These are phyloP conservation scores for Euborellia annulipes DNA, from an alignment of 1,140 invertebrate species.

Conservation along the genomic window DNA sequence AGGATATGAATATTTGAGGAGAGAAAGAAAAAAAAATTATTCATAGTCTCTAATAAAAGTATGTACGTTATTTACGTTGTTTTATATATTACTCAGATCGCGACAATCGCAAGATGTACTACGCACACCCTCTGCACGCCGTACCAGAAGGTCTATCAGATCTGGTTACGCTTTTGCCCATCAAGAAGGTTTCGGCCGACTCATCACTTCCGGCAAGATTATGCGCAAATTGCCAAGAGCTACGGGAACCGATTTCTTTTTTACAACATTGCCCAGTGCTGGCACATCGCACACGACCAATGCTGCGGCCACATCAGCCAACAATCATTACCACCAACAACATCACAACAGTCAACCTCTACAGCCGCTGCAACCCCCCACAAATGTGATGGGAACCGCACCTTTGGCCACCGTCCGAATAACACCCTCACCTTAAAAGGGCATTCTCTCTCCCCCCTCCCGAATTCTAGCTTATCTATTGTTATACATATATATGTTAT, in stretches of 20 bases:
- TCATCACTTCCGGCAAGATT: conserved; percentile 96
- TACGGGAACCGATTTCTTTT: conserved; percentile 9
- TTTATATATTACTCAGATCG: conserved; percentile 27
- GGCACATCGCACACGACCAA: too few species aligned
- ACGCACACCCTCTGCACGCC: conserved; percentile 68
- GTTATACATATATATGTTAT: too few species aligned
- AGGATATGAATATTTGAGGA: too few species aligned
- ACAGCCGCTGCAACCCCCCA: too few species aligned
- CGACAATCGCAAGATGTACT: conserved; percentile 58
- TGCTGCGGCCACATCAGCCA: too few species aligned
- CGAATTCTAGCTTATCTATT: too few species aligned
- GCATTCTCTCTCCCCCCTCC: too few species aligned
- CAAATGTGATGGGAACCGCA: too few species aligned
- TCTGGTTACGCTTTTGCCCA: conserved; percentile 99
- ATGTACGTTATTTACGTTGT: not conserved
- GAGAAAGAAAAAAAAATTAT: not conserved
- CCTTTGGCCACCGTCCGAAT: too few species aligned
- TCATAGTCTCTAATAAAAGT: not conserved
- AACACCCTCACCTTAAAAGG: too few species aligned
- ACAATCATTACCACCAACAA: too few species aligned
- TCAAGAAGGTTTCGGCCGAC: conserved; percentile 87
- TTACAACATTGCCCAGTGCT: not conserved
- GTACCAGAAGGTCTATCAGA: conserved; percentile 74
- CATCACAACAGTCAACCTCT: too few species aligned
- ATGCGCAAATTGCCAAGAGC: conserved; percentile 71